Evolutionary conservation across 2,797 vertebrate species (phyloP).

Genomic region (Dendrocincla tyrannina): DNA sequence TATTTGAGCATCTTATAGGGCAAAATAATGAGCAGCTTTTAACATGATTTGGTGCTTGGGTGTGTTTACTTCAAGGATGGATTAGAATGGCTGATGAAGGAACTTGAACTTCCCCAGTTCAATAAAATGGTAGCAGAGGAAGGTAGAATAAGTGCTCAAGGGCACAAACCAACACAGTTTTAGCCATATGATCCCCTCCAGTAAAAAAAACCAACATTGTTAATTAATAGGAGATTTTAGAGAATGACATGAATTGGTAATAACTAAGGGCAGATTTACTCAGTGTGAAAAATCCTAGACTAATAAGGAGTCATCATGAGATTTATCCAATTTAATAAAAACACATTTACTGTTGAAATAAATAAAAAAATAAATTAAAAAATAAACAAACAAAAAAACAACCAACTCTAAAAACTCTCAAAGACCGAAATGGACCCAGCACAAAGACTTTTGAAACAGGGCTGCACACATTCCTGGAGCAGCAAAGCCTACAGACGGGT

Average conservation of each 20-base stretch:
- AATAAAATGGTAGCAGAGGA: background rate
- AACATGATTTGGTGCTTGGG: background rate
- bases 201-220: background rate
- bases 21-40: background rate
- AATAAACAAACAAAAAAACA: background rate
- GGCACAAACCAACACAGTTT: background rate
- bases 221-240: background rate
- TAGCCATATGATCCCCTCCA: background rate
- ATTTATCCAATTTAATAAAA: background rate
- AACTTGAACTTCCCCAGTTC: background rate
- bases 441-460: background rate
- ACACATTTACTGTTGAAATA: background rate
- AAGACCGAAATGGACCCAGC: background rate
- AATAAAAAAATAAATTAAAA: background rate
- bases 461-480: background rate
- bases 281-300: background rate
- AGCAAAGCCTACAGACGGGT: background rate
- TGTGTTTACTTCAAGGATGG: background rate
- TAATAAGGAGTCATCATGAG: background rate
- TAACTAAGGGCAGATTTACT: background rate
- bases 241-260: background rate
- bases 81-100: background rate
- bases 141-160: background rate
- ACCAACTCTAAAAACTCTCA: background rate
- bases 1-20: rapidly evolving